Conservation (phyloP, 2,797 vertebrate genomes). For the Falco columbarius region DNA sequence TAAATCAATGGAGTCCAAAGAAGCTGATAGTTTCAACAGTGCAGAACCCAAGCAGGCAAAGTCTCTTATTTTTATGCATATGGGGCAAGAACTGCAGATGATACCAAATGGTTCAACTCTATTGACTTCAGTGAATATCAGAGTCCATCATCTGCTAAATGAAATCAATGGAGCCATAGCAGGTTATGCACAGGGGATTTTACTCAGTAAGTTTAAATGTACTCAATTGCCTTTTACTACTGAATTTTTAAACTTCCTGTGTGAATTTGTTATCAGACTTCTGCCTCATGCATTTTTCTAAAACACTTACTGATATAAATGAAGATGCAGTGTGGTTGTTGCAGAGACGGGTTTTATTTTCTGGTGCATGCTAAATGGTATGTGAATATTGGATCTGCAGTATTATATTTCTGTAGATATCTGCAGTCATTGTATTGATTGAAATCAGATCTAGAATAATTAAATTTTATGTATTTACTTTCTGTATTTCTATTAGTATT, state of each 20-base stretch:
- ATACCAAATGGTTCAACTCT: not conserved
- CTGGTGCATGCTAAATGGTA: not conserved
- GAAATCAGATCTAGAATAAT: not conserved
- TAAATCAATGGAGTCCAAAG: not conserved
- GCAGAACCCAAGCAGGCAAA: not conserved
- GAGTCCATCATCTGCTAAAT: not conserved
- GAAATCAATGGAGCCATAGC: not conserved
- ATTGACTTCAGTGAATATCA: not conserved
- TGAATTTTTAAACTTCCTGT: not conserved
- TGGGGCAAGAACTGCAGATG: not conserved
- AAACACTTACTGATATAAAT: not conserved
- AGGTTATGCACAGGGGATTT: not conserved
- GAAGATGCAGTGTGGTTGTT: not conserved
- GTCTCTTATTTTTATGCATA: not conserved
- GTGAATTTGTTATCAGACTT: slow-evolving; percentile 1
- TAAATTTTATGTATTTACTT: slow-evolving; percentile 10
- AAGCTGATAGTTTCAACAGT: not conserved
- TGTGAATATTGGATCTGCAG: not conserved
- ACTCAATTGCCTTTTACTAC: slow-evolving; percentile 13
- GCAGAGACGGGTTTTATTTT: not conserved
- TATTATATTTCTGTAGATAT: not conserved
- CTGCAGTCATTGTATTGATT: not conserved
- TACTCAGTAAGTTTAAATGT: not conserved
- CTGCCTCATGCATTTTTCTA: not conserved
- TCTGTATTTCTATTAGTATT: not conserved